phyloP scores from a whole-genome alignment of 2,888 invertebrate species.

The Melanchra persicariae region DNA sequence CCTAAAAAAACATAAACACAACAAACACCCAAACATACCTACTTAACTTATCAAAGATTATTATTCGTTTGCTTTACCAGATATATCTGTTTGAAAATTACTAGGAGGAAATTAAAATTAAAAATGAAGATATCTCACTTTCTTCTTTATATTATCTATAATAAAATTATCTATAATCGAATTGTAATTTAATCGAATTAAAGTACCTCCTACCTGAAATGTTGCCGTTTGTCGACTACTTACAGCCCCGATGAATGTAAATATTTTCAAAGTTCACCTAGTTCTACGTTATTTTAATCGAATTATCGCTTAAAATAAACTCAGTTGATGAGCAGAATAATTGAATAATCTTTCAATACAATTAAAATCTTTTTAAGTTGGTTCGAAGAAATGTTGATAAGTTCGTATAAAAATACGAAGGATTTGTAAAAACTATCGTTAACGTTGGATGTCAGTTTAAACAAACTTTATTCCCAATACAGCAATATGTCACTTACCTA shows the following conservation, averaged over 20 bases:
- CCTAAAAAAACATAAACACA: too few species aligned
- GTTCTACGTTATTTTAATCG: slow-evolving; percentile 16
- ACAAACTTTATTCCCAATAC: too few species aligned
- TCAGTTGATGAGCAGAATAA: neutral
- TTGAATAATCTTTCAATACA: neutral
- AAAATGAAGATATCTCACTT: neutral
- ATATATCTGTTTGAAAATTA: neutral
- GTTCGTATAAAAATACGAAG: neutral
- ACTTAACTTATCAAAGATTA: too few species aligned
- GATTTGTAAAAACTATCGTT: too few species aligned
- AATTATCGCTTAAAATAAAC: slow-evolving; percentile 19
- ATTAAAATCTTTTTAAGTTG: neutral
- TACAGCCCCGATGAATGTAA: neutral
- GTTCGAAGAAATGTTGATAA: neutral
- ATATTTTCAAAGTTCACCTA: slow-evolving; percentile 11
- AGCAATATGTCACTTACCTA: too few species aligned
- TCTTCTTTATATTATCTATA: neutral
- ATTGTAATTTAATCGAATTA: slow-evolving; percentile 2
- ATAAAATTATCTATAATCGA: neutral
- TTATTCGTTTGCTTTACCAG: too few species aligned
- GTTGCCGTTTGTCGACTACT: neutral
- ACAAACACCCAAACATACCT: too few species aligned
- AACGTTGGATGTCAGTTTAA: too few species aligned
- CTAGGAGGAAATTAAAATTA: too few species aligned
- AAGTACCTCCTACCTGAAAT: neutral